Evolutionary conservation across 2,888 invertebrate genomes (phyloP).

Genomic region (Lochmaea capreae): DNA sequence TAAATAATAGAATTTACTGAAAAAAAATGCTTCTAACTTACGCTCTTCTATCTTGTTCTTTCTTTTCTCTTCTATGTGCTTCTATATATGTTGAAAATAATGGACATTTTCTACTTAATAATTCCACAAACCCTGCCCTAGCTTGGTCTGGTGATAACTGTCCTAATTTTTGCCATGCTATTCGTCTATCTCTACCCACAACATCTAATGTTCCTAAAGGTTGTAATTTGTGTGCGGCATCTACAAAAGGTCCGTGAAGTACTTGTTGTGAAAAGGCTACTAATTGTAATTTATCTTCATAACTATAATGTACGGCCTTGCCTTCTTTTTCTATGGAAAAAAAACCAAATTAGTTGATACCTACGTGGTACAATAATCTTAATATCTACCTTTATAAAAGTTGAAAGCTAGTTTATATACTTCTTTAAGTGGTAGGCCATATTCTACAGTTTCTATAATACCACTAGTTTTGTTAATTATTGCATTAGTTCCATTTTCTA

Average conservation of each 20-base stretch:
- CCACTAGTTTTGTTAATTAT: constrained; percentile 40
- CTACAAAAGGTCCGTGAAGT: constrained; percentile 82
- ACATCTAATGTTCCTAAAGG: constrained; percentile 94
- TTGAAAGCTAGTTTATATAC: constrained; percentile 89
- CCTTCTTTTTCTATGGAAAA: constrained; percentile 87
- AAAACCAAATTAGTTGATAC: constrained; percentile 7
- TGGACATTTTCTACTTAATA: constrained; percentile 88
- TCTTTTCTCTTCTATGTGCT: constrained; percentile 89
- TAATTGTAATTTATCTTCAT: constrained; percentile 91
- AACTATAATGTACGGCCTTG: constrained; percentile 95
- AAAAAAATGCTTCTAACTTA: constrained; percentile 57
- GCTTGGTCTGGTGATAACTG: constrained; percentile 87
- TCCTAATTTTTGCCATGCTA: constrained; percentile 94
- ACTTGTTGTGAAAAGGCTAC: constrained; percentile 95
- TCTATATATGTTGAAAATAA: constrained; percentile 91
- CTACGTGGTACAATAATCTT: constrained; percentile 34
- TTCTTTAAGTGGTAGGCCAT: constrained; percentile 79
- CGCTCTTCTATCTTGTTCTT: constrained; percentile 78
- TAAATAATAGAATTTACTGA: not conserved
- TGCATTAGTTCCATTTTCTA: constrained; percentile 48
- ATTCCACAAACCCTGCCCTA: constrained; percentile 91
- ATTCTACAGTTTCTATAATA: constrained; percentile 65
- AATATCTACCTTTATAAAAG: constrained; percentile 89
- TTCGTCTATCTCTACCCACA: constrained; percentile 90
- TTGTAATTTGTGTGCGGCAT: constrained; percentile 74